Evolutionary conservation across 2,888 invertebrate species (phyloP).

Genomic region (Eremobia ochroleuca): DNA sequence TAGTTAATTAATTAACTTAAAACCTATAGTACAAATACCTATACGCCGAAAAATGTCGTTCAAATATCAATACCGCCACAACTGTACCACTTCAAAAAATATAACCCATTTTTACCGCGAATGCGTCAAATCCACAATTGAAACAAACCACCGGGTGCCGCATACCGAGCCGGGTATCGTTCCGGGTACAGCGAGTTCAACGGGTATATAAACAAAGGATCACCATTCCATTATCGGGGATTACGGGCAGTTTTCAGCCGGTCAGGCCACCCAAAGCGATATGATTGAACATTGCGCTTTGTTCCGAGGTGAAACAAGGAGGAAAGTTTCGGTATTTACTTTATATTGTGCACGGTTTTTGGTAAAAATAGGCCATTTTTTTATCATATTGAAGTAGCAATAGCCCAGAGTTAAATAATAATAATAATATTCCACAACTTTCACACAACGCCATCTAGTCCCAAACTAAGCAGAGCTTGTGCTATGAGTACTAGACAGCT

Average conservation of each 20-base stretch:
- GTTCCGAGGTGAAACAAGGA: constrained; percentile 6
- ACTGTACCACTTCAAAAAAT: neutral
- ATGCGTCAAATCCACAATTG: constrained; percentile 19
- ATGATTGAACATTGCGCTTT: constrained; percentile 41
- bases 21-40: neutral
- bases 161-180: neutral
- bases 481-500: too few species aligned
- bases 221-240: constrained; percentile 67
- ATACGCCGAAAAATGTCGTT: neutral
- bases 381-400: neutral
- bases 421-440: too few species aligned
- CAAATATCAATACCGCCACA: neutral
- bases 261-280: constrained; percentile 31
- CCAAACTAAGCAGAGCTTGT: too few species aligned
- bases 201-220: constrained; percentile 63
- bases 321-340: neutral
- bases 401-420: neutral
- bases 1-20: too few species aligned
- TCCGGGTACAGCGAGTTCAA: constrained; percentile 28
- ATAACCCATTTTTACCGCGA: neutral
- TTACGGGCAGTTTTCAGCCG: constrained; percentile 55
- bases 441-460: too few species aligned
- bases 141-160: constrained; percentile 18
- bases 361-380: neutral
- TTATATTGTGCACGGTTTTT: neutral